Evolutionary conservation across 2,797 vertebrate genomes (phyloP).

Genomic region (Avahi laniger): DNA sequence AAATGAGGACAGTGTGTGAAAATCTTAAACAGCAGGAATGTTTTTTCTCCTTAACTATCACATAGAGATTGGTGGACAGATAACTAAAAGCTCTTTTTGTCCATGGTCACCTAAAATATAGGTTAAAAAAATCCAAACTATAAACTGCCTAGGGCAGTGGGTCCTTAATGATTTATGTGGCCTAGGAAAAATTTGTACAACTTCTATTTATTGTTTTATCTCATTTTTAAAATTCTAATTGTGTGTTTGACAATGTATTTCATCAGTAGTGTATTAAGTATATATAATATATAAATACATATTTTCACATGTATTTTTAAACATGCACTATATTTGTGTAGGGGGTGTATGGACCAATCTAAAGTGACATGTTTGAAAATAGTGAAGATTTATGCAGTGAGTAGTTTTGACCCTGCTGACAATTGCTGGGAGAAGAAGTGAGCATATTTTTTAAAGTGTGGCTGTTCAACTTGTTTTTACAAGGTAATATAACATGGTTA

Average conservation of each 20-base stretch:
- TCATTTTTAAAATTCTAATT: neutral
- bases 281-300: neutral
- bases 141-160: neutral
- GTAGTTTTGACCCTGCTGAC: neutral
- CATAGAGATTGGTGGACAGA: neutral
- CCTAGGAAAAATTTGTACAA: neutral
- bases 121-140: neutral
- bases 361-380: neutral
- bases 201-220: neutral
- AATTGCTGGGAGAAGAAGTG: neutral
- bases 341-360: neutral
- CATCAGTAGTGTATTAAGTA: neutral
- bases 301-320: neutral
- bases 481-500: neutral
- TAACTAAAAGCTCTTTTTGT: neutral
- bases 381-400: neutral
- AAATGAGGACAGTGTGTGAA: slow-evolving; percentile 53
- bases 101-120: neutral
- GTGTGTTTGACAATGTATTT: neutral
- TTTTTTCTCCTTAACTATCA: neutral
- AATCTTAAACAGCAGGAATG: neutral
- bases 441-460: neutral
- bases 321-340: neutral
- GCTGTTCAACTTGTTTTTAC: neutral
- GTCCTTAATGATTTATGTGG: neutral